Evolutionary conservation across 2,888 invertebrate species (phyloP), one percentile per base, ranked within the genome.

Genomic region (Ormyrus pomaceus): DNA sequence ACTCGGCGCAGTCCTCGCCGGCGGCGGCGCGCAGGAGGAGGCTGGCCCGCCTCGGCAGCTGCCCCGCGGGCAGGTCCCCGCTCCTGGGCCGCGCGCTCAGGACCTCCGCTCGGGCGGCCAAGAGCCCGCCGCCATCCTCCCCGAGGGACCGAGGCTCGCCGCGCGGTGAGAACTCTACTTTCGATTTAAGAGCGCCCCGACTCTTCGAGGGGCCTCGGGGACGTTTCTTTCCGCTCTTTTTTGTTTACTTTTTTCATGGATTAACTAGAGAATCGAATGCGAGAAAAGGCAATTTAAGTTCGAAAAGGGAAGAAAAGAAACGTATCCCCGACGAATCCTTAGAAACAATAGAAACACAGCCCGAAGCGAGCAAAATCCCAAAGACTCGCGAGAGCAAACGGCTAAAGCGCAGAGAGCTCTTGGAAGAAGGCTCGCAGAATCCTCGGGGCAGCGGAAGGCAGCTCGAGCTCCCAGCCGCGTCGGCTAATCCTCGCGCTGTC

Each of bases 1-100:
- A 19, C 8, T 81, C 80, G 65, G 80, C 76, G 65, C 80, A 81
- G 53, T 77, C 80, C 34, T 81, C 80, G 50, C 80, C 82, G 66
- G 78, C 78, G 55, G 65, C 73, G n/a, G 59, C 55, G 58, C 73
- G 80, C 53, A 69, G 77, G 10, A 77, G 19, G 34, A 10, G 46
- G 50, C 51, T 50, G 8, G 59, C 48, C n/a, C 58, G 45, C 13
- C 64, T 68, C 61, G 53, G 46, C 7, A 50, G 58, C 62, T 48
- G 61, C 69, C 19, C n/a, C n/a, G 19, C 59, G 11, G 70, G 64
- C n/a, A 72, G 68, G n/a, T 77, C 80, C 19, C 76, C 80, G n/a
- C 61, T 76, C 19, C 13, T 72, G 61, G 80, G 61, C 51, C 80
- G 80, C 9, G 48, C 74, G 11, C 58, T 62, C 62, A 19, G 50